phyloP scores from a whole-genome alignment of 1,140 invertebrate genomes.

The Dreissena rostriformis region DNA sequence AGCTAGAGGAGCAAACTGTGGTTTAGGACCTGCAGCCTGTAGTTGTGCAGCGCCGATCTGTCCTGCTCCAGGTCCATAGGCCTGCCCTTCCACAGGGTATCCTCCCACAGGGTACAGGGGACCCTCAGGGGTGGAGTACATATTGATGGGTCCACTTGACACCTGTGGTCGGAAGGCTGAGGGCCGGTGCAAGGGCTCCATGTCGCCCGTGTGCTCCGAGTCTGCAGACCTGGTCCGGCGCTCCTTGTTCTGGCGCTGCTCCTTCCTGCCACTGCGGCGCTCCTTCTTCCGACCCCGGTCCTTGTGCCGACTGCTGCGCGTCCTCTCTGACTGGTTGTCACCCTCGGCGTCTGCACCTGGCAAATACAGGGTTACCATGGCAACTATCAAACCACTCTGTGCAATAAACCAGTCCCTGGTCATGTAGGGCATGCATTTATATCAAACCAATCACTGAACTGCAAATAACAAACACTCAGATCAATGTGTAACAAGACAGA shows the following conservation, averaged over 20 bases:
- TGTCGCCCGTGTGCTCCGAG: slow-evolving; percentile 12
- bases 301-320: slow-evolving; percentile 28
- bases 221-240: slow-evolving; percentile 32
- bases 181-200: slow-evolving; percentile 47
- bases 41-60: no score
- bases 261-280: slow-evolving; percentile 19
- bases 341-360: slow-evolving; percentile 52
- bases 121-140: slow-evolving; percentile 26
- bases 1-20: no score
- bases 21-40: no score
- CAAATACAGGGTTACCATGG: slow-evolving; percentile 37
- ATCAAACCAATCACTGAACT: no score
- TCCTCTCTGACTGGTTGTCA: slow-evolving; percentile 37
- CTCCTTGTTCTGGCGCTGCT: slow-evolving; percentile 15
- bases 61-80: slow-evolving; percentile 32
- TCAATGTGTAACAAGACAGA: no score
- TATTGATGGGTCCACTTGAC: slow-evolving; percentile 15
- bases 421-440: no score
- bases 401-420: no score
- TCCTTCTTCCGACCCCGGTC: slow-evolving; percentile 21
- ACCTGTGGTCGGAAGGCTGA: slow-evolving; percentile 20
- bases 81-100: slow-evolving; percentile 28
- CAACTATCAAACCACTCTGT: slow-evolving; percentile 10
- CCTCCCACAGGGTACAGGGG: background rate
- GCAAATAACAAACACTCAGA: no score